Evolutionary conservation across 1,140 invertebrate species (phyloP), one percentile per base, ranked within the genome.

Genomic region (Ips typographus): DNA sequence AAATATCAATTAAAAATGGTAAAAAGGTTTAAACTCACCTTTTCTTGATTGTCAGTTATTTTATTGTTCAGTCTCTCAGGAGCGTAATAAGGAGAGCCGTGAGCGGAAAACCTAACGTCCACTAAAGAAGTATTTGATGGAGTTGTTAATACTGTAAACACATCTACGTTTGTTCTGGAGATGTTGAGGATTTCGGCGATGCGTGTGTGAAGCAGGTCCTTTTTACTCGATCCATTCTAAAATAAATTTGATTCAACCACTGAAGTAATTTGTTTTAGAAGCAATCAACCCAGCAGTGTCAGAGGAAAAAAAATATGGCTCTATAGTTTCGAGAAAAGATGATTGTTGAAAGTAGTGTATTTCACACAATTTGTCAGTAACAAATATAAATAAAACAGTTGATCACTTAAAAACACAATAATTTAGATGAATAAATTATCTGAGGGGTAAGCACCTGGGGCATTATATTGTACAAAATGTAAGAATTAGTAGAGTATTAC

Each of bases 71-170:
- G 81, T 78, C 90, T 93, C 79, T 94, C 93, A 0, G 93, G 83
- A 1, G 89, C 86, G 76, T 94, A 95, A 78, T 95, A 96, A 0
- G 95, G 95, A 0, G 94, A 96, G 0, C 92, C 93, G 79, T 97
- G 95, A 0, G 92, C 95, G 0, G 94, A 92, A 80, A 92, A 98
- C 71, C 95, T 83, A 0, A 97, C 90, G 78, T 98, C 95, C 43
- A 94, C 76, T 0, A 85, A 76, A 3, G 81, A 83, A 37, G 81
- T 84, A 55, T 88, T 86, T n/a, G 60, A 79, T 0, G 85, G 84
- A 3, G 90, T 89, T 72, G 86, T 86, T 2, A 93, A 83, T 0
- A 98, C 92, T 1, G 94, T 96, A 73, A 98, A 96, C 0, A 98
- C 88, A 77, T 98, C 94, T 2, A 98, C 91, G 80, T 97, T 96